phyloP scores from a whole-genome alignment of 1,140 invertebrate species.

The Drosophila nasuta region DNA sequence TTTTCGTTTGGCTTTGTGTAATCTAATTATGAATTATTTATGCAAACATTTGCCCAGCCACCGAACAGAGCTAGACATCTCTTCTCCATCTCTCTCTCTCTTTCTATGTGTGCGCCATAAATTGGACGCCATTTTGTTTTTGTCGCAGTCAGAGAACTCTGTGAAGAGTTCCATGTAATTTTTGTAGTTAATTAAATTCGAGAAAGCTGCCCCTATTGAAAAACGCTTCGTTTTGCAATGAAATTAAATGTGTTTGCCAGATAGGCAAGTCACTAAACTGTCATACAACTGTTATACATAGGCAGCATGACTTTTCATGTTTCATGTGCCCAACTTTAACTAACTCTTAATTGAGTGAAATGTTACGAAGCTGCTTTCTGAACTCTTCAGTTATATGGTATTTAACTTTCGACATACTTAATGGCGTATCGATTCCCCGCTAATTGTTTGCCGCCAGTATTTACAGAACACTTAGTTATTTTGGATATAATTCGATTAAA shows the following conservation, averaged over 20 bases:
- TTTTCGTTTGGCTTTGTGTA: constrained; percentile 70
- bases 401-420: not conserved
- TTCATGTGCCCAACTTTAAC: too few species aligned
- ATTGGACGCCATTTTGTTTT: constrained; percentile 62
- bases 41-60: constrained; percentile 60
- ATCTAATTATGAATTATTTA: constrained; percentile 80
- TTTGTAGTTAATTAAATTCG: constrained; percentile 61
- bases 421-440: not conserved
- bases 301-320: too few species aligned
- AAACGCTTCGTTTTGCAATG: not conserved
- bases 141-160: not conserved
- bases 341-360: too few species aligned
- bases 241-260: not conserved
- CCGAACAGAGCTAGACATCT: constrained; percentile 21
- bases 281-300: constrained; percentile 9
- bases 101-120: constrained; percentile 32
- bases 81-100: not conserved
- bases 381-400: too few species aligned
- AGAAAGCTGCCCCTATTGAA: not conserved
- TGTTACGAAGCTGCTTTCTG: too few species aligned
- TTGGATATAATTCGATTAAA: constrained; percentile 12
- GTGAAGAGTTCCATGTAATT: constrained; percentile 22
- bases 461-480: not conserved
- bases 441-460: not conserved
- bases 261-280: not conserved